These are phyloP conservation scores for Sycobia sp. DNA, from an alignment of 1,140 invertebrate species.

Conservation along the genomic window DNA sequence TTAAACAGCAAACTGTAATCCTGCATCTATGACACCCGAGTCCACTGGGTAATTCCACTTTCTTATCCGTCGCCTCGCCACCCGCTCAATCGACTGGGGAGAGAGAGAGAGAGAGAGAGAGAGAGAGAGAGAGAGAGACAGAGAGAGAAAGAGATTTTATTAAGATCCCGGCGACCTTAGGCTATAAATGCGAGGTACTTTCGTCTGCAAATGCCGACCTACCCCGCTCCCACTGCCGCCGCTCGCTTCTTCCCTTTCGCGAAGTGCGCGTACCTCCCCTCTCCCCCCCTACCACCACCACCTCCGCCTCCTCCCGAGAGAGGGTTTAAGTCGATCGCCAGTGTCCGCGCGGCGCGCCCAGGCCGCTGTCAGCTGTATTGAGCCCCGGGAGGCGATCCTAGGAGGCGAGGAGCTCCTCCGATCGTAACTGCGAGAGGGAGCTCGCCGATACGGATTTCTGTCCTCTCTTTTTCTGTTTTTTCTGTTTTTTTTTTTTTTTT, in stretches of 20 bases:
- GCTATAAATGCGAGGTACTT: constrained; percentile 57
- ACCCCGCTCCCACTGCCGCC: constrained; percentile 36
- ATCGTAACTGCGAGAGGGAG: constrained; percentile 47
- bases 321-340: constrained; percentile 40
- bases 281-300: not conserved
- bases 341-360: too few species aligned
- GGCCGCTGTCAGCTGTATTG: too few species aligned
- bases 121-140: not conserved
- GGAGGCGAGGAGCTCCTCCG: not conserved
- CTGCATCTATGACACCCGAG: too few species aligned
- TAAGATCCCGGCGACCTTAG: constrained; percentile 54
- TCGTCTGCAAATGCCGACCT: constrained; percentile 39
- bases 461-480: not conserved
- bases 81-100: too few species aligned
- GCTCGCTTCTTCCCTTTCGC: too few species aligned
- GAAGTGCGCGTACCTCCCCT: too few species aligned
- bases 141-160: constrained; percentile 54
- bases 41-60: too few species aligned
- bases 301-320: constrained; percentile 45
- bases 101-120: not conserved
- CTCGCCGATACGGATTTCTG: not conserved
- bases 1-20: too few species aligned
- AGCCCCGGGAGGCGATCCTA: too few species aligned
- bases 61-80: not conserved
- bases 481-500: too few species aligned